Evolutionary conservation across 2,888 invertebrate species (phyloP).

Genomic region (Steinernema hermaphroditum): DNA sequence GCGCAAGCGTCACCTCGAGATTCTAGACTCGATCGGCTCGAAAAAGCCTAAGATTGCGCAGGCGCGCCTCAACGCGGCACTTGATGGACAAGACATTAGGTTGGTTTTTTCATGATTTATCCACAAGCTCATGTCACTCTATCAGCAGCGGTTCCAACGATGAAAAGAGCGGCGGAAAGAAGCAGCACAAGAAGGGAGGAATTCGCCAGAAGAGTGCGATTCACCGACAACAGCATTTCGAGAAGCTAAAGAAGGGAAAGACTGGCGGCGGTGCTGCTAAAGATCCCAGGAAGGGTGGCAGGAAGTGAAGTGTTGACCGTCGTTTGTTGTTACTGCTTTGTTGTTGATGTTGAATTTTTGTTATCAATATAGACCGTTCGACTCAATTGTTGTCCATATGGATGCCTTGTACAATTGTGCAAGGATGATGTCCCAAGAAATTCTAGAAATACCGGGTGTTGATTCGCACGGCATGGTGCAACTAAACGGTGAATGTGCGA

Average conservation of each 20-base stretch:
- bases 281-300: neutral
- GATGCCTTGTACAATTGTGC: too few relatives aligned
- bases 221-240: slow-evolving; percentile 50
- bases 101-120: slow-evolving; percentile 25
- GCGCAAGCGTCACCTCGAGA: slow-evolving; percentile 52
- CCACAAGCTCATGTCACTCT: neutral
- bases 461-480: too few relatives aligned
- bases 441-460: too few relatives aligned
- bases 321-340: slow-evolving; percentile 1
- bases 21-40: slow-evolving; percentile 51
- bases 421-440: too few relatives aligned
- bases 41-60: slow-evolving; percentile 61
- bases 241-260: slow-evolving; percentile 34
- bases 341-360: slow-evolving; percentile 22
- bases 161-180: slow-evolving; percentile 32
- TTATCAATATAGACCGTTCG: neutral
- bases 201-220: slow-evolving; percentile 53
- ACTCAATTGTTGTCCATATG: too few relatives aligned
- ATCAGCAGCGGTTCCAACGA: slow-evolving; percentile 34
- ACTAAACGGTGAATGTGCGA: too few relatives aligned
- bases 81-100: slow-evolving; percentile 44
- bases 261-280: slow-evolving; percentile 48
- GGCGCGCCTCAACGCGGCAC: slow-evolving; percentile 43
- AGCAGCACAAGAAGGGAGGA: slow-evolving; percentile 37
- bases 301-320: neutral